These are phyloP conservation scores for Ptychodera flava DNA, from an alignment of 35 echinoderm and acorn worm species.

Conservation along the genomic window DNA sequence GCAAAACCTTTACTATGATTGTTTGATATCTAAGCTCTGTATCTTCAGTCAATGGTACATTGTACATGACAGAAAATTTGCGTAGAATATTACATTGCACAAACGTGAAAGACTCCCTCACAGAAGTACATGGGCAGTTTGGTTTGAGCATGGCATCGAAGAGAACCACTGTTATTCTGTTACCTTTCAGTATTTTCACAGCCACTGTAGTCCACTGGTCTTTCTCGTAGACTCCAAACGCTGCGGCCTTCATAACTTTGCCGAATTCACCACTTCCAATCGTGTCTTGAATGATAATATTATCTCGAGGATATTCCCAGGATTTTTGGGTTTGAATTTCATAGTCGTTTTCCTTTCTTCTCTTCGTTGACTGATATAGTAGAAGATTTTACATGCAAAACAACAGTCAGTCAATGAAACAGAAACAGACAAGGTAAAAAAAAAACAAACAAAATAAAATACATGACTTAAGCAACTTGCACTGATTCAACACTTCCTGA, in stretches of 20 bases:
- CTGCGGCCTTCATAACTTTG: slow-evolving; percentile 65
- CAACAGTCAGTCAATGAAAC: background rate
- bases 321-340: background rate
- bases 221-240: slow-evolving; percentile 24
- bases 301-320: background rate
- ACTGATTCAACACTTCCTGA: background rate
- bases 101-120: background rate
- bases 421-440: background rate
- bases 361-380: background rate
- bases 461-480: background rate
- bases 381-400: background rate
- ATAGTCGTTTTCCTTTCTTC: background rate
- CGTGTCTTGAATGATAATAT: background rate
- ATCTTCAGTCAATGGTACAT: too few species aligned
- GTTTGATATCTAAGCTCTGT: too few species aligned
- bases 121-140: background rate
- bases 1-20: too few species aligned
- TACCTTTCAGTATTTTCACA: slow-evolving; percentile 82
- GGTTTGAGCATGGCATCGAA: background rate
- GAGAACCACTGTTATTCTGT: background rate
- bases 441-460: background rate
- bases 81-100: too few species aligned
- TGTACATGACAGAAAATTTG: too few species aligned
- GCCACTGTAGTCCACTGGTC: slow-evolving; percentile 38
- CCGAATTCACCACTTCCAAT: slow-evolving; percentile 73